Conservation (phyloP, 2,113 vertebrate species). For the Platysteira castanea region DNA sequence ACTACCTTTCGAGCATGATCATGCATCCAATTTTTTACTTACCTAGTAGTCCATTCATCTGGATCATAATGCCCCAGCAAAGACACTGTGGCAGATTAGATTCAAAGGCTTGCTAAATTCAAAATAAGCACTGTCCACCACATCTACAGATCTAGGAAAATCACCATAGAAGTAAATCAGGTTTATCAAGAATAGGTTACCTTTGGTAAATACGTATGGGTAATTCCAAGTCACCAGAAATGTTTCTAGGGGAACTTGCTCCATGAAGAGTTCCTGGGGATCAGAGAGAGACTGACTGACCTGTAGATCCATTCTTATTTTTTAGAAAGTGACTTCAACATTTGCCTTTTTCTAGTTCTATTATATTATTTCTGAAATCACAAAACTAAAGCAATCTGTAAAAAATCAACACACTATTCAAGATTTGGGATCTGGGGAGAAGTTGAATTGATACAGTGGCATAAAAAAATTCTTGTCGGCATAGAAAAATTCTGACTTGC, state of each 20-base stretch:
- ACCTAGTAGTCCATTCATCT: not conserved
- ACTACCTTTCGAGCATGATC: not conserved
- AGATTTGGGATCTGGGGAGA: not conserved
- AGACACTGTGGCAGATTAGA: not conserved
- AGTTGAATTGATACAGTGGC: not conserved
- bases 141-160: not conserved
- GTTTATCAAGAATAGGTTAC: not conserved
- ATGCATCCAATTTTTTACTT: not conserved
- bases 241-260: not conserved
- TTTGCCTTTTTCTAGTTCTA: not conserved
- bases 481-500: not conserved
- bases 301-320: not conserved
- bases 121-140: not conserved
- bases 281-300: not conserved
- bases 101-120: not conserved
- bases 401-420: not conserved
- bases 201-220: not conserved
- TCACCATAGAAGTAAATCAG: not conserved
- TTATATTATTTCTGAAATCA: not conserved
- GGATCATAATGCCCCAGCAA: not conserved
- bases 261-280: accelerated
- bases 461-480: not conserved
- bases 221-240: not conserved
- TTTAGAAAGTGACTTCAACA: not conserved
- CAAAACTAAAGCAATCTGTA: not conserved